A percentile compares a stretch with the other conserved stretches of the same genome.
These are phyloP conservation scores for Mesorhabditis belari DNA, from an alignment of 2,888 invertebrate genomes.

Conservation along the genomic window DNA sequence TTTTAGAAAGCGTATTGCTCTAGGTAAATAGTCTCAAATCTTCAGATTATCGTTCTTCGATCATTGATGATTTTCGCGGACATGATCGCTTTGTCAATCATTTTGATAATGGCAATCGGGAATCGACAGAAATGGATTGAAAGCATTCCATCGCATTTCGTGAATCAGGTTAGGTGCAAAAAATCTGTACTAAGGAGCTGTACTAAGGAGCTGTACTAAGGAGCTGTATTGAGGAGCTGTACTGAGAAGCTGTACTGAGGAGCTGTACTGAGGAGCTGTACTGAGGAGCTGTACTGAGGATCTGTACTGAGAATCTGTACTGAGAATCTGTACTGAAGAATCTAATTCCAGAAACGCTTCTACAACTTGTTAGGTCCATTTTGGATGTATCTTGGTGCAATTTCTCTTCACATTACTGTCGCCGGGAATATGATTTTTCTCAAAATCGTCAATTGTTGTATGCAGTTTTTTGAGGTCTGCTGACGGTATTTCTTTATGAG, in stretches of 20 bases:
- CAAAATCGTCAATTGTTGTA: slow-evolving; percentile 17
- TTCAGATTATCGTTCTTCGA: slow-evolving; percentile 36
- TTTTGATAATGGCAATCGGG: slow-evolving; percentile 44
- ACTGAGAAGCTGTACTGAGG: too few relatives aligned
- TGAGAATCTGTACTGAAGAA: not conserved
- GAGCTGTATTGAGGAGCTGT: too few relatives aligned
- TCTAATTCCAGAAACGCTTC: not conserved
- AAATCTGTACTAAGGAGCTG: too few relatives aligned
- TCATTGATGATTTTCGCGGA: slow-evolving; percentile 45
- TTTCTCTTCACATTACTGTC: slow-evolving; percentile 46
- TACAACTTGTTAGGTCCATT: slow-evolving; percentile 42
- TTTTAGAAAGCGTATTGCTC: too few relatives aligned
- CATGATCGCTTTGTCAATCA: slow-evolving; percentile 38
- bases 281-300: not conserved
- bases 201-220: too few relatives aligned
- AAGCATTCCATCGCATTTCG: slow-evolving; percentile 14
- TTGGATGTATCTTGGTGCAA: slow-evolving; percentile 50
- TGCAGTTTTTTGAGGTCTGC: not conserved
- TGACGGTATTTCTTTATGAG: too few relatives aligned
- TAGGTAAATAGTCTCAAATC: slow-evolving; percentile 20
- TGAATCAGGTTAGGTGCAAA: slow-evolving; percentile 31
- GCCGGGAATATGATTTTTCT: slow-evolving; percentile 46
- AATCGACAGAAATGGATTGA: slow-evolving; percentile 5
- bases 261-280: not conserved
- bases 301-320: not conserved